Evolutionary conservation across 2,888 invertebrate species (phyloP).

Genomic region (Plagodis pulveraria): DNA sequence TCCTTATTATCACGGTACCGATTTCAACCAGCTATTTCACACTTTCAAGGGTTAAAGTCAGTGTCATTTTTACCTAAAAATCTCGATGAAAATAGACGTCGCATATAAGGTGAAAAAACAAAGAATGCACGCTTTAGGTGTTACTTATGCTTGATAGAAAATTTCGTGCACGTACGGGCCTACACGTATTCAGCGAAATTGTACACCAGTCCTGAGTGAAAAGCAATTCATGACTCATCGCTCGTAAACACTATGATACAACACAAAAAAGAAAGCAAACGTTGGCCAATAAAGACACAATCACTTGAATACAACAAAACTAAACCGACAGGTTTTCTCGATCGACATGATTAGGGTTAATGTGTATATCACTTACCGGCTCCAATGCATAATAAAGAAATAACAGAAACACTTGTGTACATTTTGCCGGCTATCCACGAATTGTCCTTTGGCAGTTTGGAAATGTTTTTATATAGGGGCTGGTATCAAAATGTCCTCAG

Average conservation of each 20-base stretch:
- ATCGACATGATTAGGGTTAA: not conserved
- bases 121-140: conserved; percentile 19
- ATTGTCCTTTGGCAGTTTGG: conserved; percentile 50
- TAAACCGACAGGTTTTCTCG: conserved; percentile 1
- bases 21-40: no score
- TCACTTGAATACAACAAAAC: not conserved
- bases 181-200: conserved; percentile 26
- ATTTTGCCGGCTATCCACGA: conserved; percentile 62
- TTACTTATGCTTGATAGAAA: conserved; percentile 29
- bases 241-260: conserved; percentile 22
- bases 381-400: conserved; percentile 37
- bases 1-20: no score
- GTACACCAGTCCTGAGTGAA: conserved; percentile 28
- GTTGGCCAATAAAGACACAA: conserved; percentile 8
- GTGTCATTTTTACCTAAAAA: no score
- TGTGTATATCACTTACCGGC: conserved; percentile 40
- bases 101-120: conserved; percentile 23
- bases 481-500: conserved; percentile 61
- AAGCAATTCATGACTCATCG: conserved; percentile 35
- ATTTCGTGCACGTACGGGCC: conserved; percentile 36
- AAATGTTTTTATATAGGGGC: conserved; percentile 71
- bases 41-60: no score
- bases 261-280: conserved; percentile 30
- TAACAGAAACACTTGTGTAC: conserved; percentile 51
- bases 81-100: conserved; percentile 29